phyloP scores from a whole-genome alignment of 2,888 invertebrate species.

The Bombylius discolor region DNA sequence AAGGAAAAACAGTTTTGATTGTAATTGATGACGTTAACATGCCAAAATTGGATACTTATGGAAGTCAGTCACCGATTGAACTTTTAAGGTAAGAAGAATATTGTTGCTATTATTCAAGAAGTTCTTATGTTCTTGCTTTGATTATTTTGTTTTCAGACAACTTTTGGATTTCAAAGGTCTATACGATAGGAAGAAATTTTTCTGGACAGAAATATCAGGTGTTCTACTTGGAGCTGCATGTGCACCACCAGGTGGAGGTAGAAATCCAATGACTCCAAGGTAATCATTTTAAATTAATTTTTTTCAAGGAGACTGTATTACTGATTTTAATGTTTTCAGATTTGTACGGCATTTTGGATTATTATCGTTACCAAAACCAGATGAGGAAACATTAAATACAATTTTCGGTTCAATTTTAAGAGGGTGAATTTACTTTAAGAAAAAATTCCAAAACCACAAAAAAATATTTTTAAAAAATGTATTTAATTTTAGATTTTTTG shows the following conservation, averaged over 20 bases:
- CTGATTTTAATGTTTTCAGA: slow-evolving; percentile 29
- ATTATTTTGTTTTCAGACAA: slow-evolving; percentile 22
- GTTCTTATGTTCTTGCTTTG: neutral
- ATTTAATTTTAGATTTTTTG: slow-evolving; percentile 55
- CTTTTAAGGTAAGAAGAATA: slow-evolving; percentile 48
- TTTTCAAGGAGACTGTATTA: neutral
- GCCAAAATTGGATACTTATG: slow-evolving; percentile 76
- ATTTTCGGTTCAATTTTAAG: slow-evolving; percentile 32
- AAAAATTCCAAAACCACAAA: neutral
- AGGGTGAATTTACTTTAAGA: slow-evolving; percentile 18
- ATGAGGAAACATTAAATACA: slow-evolving; percentile 29
- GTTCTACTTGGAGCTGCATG: slow-evolving; percentile 80
- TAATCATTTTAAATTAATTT: neutral
- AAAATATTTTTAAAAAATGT: neutral
- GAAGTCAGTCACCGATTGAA: slow-evolving; percentile 86
- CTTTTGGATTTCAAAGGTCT: slow-evolving; percentile 48
- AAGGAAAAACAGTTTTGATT: slow-evolving; percentile 67
- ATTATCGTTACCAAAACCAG: slow-evolving; percentile 70
- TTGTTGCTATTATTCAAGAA: neutral
- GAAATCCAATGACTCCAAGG: slow-evolving; percentile 65
- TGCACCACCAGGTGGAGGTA: slow-evolving; percentile 82
- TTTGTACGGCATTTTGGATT: slow-evolving; percentile 83
- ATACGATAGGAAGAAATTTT: slow-evolving; percentile 76
- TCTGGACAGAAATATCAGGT: slow-evolving; percentile 79
- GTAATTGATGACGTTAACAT: slow-evolving; percentile 90